Evolutionary conservation across 2,888 invertebrate genomes (phyloP), one percentile per base, ranked within the genome.

Genomic region (Agrotis clavis): DNA sequence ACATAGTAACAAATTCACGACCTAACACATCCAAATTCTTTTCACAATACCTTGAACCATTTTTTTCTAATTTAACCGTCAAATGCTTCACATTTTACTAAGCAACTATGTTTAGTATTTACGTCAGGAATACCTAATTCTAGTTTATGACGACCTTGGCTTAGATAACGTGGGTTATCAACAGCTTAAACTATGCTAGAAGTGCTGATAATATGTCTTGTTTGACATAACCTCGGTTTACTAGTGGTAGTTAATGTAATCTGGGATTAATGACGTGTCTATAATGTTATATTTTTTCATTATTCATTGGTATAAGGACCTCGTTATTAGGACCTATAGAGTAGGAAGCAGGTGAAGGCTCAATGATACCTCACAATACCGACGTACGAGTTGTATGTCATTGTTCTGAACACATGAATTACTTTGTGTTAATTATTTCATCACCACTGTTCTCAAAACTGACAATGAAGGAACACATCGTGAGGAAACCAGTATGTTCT

Each of bases 141-240:
- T 73, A 73, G 67, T 64, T 74, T 68, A 75, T 67, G 30, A 64
- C 76, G 77, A 79, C 86, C 87, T 87, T 87, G 86, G 72, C 80
- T 76, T 63, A 77, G 80, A 83, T 86, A 77, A 30, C 45, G 51
- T 68, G 74, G 86, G 86, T 86, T 87, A 87, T 87, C 86, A 80
- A 71, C 63, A 73, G 78, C 82, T 84, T 74, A 87, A 86, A 86
- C 86, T 86, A 81, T 86, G 72, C 66, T 66, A 69, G 61, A 53
- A 53, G 47, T 9, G 47, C 65, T 86, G 85, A 85, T 85, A 85
- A 79, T 67, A 47, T 68, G 79, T 54, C 79, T 81, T 77, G 79
- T 81, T 79, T 71, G 57, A 35, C 56, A 45, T 57, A 71, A 59
- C 84, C 86, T 83, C 68, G 74, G 48, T 65, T 73, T 70, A 66